Conservation (phyloP, 2,888 invertebrate species). For the Chymomyza procnemis region DNA sequence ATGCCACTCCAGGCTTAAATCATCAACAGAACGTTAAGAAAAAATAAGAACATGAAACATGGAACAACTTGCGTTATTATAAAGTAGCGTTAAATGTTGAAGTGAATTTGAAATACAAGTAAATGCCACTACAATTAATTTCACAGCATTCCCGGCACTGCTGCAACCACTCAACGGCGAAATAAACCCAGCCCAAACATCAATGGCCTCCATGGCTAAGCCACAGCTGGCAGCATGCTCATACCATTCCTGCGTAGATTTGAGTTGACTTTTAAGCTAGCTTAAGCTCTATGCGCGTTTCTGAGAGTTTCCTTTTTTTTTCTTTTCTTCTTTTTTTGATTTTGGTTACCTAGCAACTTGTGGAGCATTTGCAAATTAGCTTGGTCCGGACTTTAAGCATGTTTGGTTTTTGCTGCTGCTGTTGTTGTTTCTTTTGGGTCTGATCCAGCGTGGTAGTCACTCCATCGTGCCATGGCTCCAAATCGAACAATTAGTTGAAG, state of each 20-base stretch:
- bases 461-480: conserved; percentile 1
- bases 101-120: conserved; percentile 22
- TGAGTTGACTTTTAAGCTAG: conserved; percentile 64
- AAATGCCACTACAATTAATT: conserved; percentile 62
- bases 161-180: not conserved
- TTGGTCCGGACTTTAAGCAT: not conserved
- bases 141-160: conserved; percentile 26
- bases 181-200: not conserved
- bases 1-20: conserved; percentile 45
- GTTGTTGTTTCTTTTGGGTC: not conserved
- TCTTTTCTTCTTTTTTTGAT: no score
- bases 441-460: not conserved
- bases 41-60: not conserved
- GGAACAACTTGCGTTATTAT: not conserved
- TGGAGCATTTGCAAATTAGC: conserved; percentile 59
- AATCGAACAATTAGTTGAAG: conserved; percentile 67
- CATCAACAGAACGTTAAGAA: not conserved
- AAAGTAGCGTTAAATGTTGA: not conserved
- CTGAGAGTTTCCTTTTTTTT: not conserved
- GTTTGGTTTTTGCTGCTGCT: not conserved
- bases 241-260: conserved; percentile 23
- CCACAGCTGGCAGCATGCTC: no score
- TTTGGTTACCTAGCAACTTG: conserved; percentile 58
- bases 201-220: no score
- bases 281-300: conserved; percentile 43